Percentiles rank a stretch among this genome's conserved stretches.
These are phyloP conservation scores for Syndactyla subalaris DNA, from an alignment of 2,797 vertebrate genomes.

Conservation along the genomic window DNA sequence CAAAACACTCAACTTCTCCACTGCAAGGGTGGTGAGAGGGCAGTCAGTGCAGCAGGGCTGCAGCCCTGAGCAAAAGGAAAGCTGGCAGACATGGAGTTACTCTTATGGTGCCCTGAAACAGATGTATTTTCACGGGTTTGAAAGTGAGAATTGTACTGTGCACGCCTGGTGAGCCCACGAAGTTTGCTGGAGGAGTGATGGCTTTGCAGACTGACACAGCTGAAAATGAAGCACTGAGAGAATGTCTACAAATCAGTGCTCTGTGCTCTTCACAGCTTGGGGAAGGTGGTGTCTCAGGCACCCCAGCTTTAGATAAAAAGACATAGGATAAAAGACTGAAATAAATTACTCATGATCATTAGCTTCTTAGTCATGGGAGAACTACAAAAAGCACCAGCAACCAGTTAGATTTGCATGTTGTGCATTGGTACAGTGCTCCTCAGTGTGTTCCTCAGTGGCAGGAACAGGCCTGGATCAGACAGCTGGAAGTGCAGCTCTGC, in stretches of 20 bases:
- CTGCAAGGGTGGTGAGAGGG: neutral
- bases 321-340: neutral
- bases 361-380: neutral
- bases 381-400: neutral
- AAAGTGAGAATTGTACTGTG: neutral
- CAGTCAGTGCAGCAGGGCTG: neutral
- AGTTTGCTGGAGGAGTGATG: neutral
- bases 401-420: neutral
- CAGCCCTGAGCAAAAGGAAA: neutral
- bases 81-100: neutral
- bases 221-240: neutral
- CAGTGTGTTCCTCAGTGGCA: neutral
- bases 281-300: neutral
- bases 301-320: neutral
- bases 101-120: neutral
- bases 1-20: neutral
- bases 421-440: neutral
- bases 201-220: neutral
- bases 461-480: neutral
- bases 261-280: neutral
- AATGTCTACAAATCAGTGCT: neutral
- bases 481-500: neutral
- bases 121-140: neutral
- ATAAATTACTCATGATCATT: neutral
- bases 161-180: accelerated